Evolutionary conservation across 2,888 invertebrate species (phyloP), one percentile per base, ranked within the genome.

Genomic region (Desoria tigrina): DNA sequence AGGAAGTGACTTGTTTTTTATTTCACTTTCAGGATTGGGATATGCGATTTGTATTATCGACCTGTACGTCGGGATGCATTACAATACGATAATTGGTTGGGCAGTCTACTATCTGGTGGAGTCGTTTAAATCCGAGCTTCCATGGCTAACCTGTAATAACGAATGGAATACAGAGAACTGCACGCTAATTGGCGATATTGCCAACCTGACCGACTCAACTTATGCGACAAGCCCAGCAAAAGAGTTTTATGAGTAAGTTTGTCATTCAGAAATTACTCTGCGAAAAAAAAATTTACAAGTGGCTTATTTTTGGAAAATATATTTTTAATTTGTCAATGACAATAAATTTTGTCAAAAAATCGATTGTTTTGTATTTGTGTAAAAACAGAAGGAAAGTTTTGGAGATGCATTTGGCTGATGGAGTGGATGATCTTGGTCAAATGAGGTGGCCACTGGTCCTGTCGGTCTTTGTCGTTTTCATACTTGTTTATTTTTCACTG

Each of bases 71-170:
- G 92, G 92, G 76, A 95, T 95, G 90, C 95, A 94, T 83, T 96
- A 96, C 84, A 96, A 96, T 83, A 94, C 95, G 56, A 92, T 96
- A 80, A 95, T 96, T 78, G 93, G 94, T 54, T 95, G 95, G 93
- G 94, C 94, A 51, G 89, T 94, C 61, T 94, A 93, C 83, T 94
- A 93, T 82, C 84, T 93, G 74, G 85, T 92, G 77, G 90, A 90
- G 16, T 92, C 92, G 74, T 89, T 92, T 81, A 87, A 86, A 79
- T 85, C 85, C 1, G 87, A 87, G 78, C 84, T 94, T 59, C 94
- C 94, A 0, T 94, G 94, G 94, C 90, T 90, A 61, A 87, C 86
- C 73, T 94, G 94, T 80, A 85, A 87, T 79, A 92, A 94, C 80
- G 81, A 85, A 18, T 94, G 94, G 94, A 94, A 94, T 82, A 93